These are phyloP conservation scores for Pseudonaja textilis DNA, from an alignment of 2,113 vertebrate species.

Conservation along the genomic window DNA sequence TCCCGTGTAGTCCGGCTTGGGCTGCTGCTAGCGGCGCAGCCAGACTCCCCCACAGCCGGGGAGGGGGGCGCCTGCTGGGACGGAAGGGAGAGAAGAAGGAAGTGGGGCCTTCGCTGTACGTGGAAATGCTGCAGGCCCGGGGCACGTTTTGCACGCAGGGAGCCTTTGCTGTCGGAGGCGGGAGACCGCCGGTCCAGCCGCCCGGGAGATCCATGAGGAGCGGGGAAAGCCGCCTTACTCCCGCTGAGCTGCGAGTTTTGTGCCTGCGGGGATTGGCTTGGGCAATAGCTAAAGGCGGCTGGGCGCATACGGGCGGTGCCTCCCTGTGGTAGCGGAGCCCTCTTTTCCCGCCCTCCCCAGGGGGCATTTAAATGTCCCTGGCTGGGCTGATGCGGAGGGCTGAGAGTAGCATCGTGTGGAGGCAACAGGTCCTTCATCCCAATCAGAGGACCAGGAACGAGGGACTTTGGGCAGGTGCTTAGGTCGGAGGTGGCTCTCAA, in stretches of 20 bases:
- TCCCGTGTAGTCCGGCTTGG: neutral
- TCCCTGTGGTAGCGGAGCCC: neutral
- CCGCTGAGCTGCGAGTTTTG: neutral
- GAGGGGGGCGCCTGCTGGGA: neutral
- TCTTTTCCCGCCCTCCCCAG: neutral
- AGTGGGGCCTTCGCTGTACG: neutral
- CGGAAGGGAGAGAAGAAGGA: neutral
- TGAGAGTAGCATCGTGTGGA: neutral
- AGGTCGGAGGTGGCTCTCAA: neutral
- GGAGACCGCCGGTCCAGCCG: neutral
- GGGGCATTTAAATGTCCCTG: neutral
- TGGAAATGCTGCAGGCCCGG: neutral
- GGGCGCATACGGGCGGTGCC: fast-evolving
- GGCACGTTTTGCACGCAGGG: neutral
- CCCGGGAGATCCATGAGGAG: neutral
- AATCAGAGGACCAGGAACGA: neutral
- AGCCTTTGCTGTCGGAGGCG: neutral
- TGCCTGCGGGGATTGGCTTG: neutral
- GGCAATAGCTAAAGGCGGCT: neutral
- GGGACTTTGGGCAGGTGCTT: neutral
- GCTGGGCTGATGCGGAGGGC: no score
- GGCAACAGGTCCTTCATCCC: neutral
- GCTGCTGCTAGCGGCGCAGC: neutral
- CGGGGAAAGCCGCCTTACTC: fast-evolving
- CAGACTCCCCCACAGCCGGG: neutral